Percentiles rank a stretch among this genome's conserved stretches.
Conservation (phyloP, 2,888 invertebrate genomes). For the Kuschelorhynchus macadamiae region DNA sequence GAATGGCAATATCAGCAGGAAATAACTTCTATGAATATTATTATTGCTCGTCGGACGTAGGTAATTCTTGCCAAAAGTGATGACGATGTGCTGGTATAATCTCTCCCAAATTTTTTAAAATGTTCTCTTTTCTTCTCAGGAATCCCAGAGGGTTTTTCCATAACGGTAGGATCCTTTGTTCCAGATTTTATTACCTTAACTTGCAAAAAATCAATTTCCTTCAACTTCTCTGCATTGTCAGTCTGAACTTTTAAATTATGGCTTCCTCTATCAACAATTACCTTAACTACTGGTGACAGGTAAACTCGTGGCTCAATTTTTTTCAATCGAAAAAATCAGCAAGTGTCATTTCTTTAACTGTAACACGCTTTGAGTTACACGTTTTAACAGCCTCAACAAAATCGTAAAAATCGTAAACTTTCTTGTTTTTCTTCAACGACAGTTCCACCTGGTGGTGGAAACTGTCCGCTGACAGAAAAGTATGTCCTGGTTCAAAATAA, state of each 20-base stretch:
- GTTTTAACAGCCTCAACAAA: slow-evolving; percentile 20
- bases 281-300: not conserved
- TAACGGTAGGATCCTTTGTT: no score
- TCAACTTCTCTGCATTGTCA: no score
- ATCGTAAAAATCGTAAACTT: slow-evolving; percentile 20
- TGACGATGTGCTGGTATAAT: no score
- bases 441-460: slow-evolving; percentile 23
- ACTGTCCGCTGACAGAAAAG: slow-evolving; percentile 24
- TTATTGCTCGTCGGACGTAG: no score
- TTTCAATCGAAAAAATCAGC: not conserved
- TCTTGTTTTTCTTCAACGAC: slow-evolving; percentile 5
- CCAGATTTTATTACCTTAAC: not conserved
- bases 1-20: no score
- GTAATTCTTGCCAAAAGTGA: no score
- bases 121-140: not conserved
- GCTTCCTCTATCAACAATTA: slow-evolving; percentile 7
- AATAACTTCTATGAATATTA: no score
- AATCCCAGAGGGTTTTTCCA: not conserved
- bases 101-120: no score
- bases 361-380: not conserved
- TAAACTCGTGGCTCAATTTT: not conserved
- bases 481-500: slow-evolving; percentile 30
- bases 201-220: not conserved
- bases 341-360: not conserved
- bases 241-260: not conserved